phyloP scores from a whole-genome alignment of 2,113 vertebrate genomes.

The Chloropsis cyanopogon region DNA sequence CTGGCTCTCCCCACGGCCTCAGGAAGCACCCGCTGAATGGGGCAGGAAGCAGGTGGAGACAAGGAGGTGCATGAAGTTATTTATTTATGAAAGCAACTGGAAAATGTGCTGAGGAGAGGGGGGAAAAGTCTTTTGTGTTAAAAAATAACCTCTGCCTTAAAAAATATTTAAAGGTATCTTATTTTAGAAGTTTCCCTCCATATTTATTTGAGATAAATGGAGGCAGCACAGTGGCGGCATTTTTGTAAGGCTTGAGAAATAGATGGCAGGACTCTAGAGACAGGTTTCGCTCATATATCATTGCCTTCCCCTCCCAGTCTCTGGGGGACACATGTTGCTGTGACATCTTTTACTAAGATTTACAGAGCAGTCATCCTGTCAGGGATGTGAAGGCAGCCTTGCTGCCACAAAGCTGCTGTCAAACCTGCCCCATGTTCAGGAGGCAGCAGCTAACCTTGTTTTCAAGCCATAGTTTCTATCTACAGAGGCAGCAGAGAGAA shows the following conservation, averaged over 20 bases:
- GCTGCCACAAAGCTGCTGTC: background rate
- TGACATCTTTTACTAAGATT: conserved; percentile 60
- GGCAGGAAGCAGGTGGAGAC: conserved; percentile 28
- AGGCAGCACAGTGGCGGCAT: conserved; percentile 10
- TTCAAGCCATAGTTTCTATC: background rate
- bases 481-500: background rate
- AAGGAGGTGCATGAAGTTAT: background rate
- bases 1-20: fast-evolving
- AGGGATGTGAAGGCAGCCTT: conserved; percentile 9
- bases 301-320: conserved; percentile 17
- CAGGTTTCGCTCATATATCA: background rate
- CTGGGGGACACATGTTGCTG: background rate
- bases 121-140: background rate
- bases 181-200: background rate
- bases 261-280: conserved; percentile 27
- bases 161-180: background rate
- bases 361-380: conserved; percentile 49
- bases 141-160: conserved; percentile 1
- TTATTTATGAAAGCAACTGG: conserved; percentile 11
- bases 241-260: conserved; percentile 54
- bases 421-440: background rate
- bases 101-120: background rate
- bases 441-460: background rate
- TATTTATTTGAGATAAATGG: conserved; percentile 42
- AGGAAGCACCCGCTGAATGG: background rate